phyloP scores from a whole-genome alignment of 2,797 vertebrate species.

The Manis pentadactyla region DNA sequence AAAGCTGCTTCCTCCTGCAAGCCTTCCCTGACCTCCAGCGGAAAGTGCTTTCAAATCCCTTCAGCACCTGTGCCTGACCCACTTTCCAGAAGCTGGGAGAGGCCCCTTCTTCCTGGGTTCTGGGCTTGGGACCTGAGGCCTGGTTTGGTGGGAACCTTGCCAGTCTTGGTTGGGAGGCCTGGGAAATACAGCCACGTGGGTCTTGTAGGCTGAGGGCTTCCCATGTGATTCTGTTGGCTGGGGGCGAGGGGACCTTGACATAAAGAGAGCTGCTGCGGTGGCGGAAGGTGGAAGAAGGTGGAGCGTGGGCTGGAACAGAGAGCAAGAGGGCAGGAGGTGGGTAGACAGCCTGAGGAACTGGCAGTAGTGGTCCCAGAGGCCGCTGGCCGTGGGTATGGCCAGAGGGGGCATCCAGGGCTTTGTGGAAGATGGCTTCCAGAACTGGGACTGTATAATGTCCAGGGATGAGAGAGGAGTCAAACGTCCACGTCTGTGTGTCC shows the following conservation, averaged over 20 bases:
- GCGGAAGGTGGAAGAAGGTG: not conserved
- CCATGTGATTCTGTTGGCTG: not conserved
- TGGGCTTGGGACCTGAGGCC: not conserved
- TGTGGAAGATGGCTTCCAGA: not conserved
- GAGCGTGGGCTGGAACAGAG: not conserved
- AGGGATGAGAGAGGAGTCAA: not conserved
- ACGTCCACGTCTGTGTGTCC: not conserved
- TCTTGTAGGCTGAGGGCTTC: not conserved
- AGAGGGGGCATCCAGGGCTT: not conserved
- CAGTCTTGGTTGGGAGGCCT: not conserved
- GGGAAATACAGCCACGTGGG: not conserved
- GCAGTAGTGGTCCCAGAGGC: too few relatives aligned
- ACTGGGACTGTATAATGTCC: too few relatives aligned
- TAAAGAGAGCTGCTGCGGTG: not conserved
- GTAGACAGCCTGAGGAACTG: not conserved
- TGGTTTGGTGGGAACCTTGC: not conserved
- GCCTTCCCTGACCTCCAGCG: not conserved
- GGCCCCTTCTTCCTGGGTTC: not conserved
- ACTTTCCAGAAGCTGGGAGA: not conserved
- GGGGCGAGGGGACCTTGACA: not conserved
- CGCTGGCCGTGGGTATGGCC: fast-evolving
- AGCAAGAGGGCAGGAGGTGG: not conserved
- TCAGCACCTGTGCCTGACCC: not conserved
- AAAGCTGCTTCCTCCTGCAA: not conserved
- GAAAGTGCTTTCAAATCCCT: not conserved